phyloP scores from a whole-genome alignment of 1,140 invertebrate genomes.

The Diachasmimorpha longicaudata region DNA sequence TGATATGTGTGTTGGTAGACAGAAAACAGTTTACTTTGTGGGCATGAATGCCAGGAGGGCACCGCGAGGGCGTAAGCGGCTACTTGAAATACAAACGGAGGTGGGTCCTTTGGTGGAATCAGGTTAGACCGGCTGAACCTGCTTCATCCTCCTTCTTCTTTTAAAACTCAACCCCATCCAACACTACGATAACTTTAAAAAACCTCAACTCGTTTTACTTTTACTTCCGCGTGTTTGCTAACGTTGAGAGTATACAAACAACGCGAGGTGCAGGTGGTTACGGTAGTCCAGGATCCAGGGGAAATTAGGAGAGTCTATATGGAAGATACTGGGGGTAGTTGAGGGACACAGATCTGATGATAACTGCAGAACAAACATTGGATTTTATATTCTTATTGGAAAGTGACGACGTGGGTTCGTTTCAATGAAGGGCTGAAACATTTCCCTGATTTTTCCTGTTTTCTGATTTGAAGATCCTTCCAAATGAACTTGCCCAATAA shows the following conservation, averaged over 20 bases:
- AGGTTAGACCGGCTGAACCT: slow-evolving; percentile 65
- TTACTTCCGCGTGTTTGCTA: slow-evolving; percentile 22
- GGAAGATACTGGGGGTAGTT: too few species aligned
- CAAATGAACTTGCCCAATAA: too few species aligned
- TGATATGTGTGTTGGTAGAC: not conserved
- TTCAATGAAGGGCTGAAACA: too few species aligned
- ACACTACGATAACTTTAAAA: not conserved
- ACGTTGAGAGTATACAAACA: not conserved
- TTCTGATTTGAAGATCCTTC: too few species aligned
- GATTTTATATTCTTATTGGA: too few species aligned
- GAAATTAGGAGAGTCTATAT: not conserved
- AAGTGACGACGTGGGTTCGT: too few species aligned
- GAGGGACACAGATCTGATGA: too few species aligned
- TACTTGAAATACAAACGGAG: slow-evolving; percentile 62
- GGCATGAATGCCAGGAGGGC: slow-evolving; percentile 15
- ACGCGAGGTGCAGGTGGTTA: not conserved
- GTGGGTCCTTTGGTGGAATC: slow-evolving; percentile 61
- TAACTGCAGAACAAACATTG: too few species aligned
- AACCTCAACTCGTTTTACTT: slow-evolving; percentile 6
- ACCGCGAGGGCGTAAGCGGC: slow-evolving; percentile 37
- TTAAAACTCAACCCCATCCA: slow-evolving; percentile 35
- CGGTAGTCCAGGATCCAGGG: not conserved
- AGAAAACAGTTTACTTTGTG: slow-evolving; percentile 1
- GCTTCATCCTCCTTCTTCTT: slow-evolving; percentile 54
- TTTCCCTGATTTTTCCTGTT: too few species aligned